Conservation (phyloP, 2,797 vertebrate species). For the Chlorospingus semifuscus region DNA sequence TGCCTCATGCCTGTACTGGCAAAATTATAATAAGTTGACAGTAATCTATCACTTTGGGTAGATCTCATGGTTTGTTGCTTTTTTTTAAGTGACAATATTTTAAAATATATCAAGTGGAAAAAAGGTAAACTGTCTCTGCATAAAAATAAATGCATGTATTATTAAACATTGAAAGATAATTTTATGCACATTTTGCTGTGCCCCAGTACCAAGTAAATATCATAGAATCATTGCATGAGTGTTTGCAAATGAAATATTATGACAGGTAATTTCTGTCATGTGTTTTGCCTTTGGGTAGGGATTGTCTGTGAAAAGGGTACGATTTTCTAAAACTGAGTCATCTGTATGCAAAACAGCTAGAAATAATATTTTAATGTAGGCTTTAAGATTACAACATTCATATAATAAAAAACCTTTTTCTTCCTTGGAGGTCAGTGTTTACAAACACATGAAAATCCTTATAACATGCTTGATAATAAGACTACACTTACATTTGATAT, state of each 20-base stretch:
- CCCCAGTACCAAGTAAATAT: background rate
- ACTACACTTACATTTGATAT: background rate
- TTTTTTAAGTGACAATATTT: background rate
- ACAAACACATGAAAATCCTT: background rate
- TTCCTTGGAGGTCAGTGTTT: background rate
- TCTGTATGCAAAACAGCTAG: background rate
- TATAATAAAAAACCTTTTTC: background rate
- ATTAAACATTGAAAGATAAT: background rate
- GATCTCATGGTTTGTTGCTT: background rate
- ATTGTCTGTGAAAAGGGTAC: background rate
- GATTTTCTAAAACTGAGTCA: background rate
- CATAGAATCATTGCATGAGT: background rate
- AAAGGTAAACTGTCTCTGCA: background rate
- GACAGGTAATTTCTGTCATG: background rate
- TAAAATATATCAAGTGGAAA: background rate
- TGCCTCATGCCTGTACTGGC: background rate
- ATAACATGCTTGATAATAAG: background rate
- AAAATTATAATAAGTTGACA: background rate
- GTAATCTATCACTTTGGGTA: background rate
- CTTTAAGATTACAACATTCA: background rate
- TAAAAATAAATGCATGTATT: background rate
- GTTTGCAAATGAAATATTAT: background rate
- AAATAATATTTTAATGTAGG: background rate
- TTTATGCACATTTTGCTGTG: background rate
- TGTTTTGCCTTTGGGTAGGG: background rate